A percentile compares a stretch with the other conserved stretches of the same genome.
These are phyloP conservation scores for Sibirionetta formosa DNA, from an alignment of 2,797 vertebrate species.

Conservation along the genomic window DNA sequence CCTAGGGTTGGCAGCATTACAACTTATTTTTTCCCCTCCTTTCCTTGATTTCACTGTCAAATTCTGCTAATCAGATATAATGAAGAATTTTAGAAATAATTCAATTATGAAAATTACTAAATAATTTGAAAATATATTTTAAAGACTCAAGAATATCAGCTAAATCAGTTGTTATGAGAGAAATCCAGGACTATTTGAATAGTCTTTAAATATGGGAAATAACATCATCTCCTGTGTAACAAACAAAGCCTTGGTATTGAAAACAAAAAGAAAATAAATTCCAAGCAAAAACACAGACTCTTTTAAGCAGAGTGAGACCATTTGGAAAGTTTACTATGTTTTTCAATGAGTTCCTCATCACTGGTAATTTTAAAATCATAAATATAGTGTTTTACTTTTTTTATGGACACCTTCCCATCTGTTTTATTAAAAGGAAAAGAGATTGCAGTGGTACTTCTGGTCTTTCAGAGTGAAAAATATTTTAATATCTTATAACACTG, in stretches of 20 bases:
- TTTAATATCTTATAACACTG: not conserved
- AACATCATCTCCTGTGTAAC: not conserved
- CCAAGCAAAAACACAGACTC: rapidly evolving
- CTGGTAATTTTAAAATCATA: not conserved
- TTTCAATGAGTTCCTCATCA: not conserved
- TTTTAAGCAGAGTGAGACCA: not conserved
- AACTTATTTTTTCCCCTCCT: not conserved
- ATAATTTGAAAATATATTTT: not conserved
- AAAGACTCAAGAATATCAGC: not conserved
- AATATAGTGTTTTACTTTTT: not conserved
- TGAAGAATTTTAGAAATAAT: not conserved
- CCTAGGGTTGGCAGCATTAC: not conserved
- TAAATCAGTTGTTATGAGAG: not conserved
- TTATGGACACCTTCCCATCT: not conserved
- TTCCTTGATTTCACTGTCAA: not conserved
- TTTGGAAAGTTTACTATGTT: not conserved
- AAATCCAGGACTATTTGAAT: not conserved
- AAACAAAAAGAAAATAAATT: not conserved
- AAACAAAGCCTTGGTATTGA: not conserved
- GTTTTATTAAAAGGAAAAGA: not conserved
- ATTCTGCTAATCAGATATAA: not conserved
- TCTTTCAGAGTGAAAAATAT: not conserved
- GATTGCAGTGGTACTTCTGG: not conserved
- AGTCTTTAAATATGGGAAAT: not conserved
- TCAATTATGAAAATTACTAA: not conserved